Base-by-base conservation (phyloP, 2,797 vertebrate genomes). In the Peromyscus aztecus region DNA sequence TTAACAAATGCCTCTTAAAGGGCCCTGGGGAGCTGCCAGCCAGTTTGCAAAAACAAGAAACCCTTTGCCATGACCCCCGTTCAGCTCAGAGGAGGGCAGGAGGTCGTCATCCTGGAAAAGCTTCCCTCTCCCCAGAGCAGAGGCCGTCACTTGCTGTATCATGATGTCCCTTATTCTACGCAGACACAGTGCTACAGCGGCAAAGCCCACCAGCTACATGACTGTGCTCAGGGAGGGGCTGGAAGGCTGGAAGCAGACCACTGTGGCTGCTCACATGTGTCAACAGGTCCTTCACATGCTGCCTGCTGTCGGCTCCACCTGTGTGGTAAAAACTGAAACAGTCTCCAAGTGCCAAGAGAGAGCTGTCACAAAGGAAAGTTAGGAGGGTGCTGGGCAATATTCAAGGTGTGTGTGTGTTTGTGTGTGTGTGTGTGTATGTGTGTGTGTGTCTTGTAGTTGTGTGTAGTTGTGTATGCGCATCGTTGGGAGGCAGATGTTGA, bases 11-110 rank as follows among this genome's bases (percentile, higher is more conserved):
- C 63, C 77, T 91, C 80, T 90, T 71, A 80, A 77, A 94, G 93
- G 94, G 71, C 93, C 49, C 89, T 14, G 7, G 92, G 94, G 95
- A 94, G 52, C 75, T 0, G 1, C 21, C 69, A 77, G 89, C 16
- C 73, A 34, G 63, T 93, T 73, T 96, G 71, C 86, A 78, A 87
- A 96, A 93, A 94, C 84, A 93, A 96, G 90, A 87, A 94, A 76
- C 83, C 61, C 16, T 84, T 16, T 91, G 88, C 31, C 94, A 49
- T 34, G 57, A 16, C 65, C 93, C 75, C 91, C 55, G 95, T 96
- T 96, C 90, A 94, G 40, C 92, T 96, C n/a, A 75, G 91, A 84
- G 89, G 57, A 84, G 86, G 76, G 83, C 71, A 91, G 40, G 77
- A 94, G 49, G 94, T 90, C 95, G 73, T 88, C 1, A 94, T 84